Percentiles rank a stretch among this genome's conserved stretches.
Conservation (phyloP, 2,797 vertebrate species). For the Astyanax mexicanus region DNA sequence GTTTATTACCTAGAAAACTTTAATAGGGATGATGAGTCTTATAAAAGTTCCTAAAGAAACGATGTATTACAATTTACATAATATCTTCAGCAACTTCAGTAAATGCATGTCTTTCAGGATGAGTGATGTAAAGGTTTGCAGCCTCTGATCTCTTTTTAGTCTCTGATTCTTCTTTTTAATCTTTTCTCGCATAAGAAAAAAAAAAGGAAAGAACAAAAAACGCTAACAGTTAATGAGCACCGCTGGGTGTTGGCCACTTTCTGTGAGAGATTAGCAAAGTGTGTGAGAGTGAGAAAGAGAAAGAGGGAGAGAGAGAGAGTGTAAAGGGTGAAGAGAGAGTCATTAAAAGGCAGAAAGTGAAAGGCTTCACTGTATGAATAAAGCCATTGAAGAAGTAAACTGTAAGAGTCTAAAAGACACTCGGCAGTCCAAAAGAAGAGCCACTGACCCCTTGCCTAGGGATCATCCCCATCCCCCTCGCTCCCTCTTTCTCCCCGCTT, state of each 20-base stretch:
- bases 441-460: slow-evolving; percentile 68
- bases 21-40: no score
- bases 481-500: slow-evolving; percentile 47
- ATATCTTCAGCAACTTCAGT: no score
- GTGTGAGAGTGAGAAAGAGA: slow-evolving; percentile 11
- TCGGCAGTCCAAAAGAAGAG: slow-evolving; percentile 30
- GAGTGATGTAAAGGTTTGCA: no score
- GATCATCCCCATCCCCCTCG: slow-evolving; percentile 50
- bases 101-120: no score
- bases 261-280: slow-evolving; percentile 6
- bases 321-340: not conserved
- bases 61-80: no score
- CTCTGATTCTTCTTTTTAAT: slow-evolving; percentile 24
- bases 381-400: slow-evolving; percentile 70
- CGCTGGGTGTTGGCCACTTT: not conserved
- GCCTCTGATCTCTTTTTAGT: not conserved
- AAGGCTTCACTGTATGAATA: slow-evolving; percentile 68
- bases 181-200: not conserved
- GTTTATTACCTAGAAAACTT: no score
- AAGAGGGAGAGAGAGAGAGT: not conserved
- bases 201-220: slow-evolving; percentile 5
- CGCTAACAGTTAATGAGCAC: slow-evolving; percentile 20
- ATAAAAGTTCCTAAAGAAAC: no score
- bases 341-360: slow-evolving; percentile 47
- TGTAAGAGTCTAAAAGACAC: slow-evolving; percentile 62